These are phyloP conservation scores for Hirudinaria manillensis DNA, from an alignment of 2,888 invertebrate species.

Conservation along the genomic window DNA sequence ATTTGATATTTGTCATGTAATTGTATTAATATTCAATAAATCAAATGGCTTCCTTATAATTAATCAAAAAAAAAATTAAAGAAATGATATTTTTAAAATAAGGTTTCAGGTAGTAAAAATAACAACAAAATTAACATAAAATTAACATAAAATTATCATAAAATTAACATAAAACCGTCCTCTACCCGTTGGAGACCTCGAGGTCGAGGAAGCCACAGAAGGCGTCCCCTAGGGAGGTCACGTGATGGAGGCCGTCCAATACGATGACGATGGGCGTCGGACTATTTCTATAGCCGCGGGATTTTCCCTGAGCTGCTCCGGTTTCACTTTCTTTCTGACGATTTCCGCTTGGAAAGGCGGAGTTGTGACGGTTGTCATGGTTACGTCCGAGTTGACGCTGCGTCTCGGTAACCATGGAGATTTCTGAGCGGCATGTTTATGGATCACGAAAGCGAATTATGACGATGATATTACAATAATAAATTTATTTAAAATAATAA, in stretches of 20 bases:
- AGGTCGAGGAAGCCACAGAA: slow-evolving; percentile 70
- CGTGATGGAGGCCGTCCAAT: slow-evolving; percentile 86
- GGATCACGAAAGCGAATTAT: no score
- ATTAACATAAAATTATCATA: neutral
- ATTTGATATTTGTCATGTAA: neutral
- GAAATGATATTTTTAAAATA: neutral
- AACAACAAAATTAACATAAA: no score
- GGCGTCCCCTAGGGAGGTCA: slow-evolving; percentile 79
- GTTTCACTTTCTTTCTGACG: neutral
- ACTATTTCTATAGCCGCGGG: neutral
- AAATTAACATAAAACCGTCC: neutral
- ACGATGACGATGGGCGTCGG: slow-evolving; percentile 67
- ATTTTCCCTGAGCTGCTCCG: neutral
- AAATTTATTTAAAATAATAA: no score
- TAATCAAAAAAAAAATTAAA: neutral
- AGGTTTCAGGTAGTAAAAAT: no score
- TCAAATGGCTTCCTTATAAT: neutral
- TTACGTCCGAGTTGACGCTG: neutral
- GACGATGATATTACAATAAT: no score
- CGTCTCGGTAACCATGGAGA: neutral
- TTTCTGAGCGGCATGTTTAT: no score
- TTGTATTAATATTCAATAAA: neutral
- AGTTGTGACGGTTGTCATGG: neutral
- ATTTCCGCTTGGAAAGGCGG: no score
- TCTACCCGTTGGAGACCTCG: slow-evolving; percentile 62